Conservation (phyloP, 2,888 invertebrate species). For the Adelognathus sp. region DNA sequence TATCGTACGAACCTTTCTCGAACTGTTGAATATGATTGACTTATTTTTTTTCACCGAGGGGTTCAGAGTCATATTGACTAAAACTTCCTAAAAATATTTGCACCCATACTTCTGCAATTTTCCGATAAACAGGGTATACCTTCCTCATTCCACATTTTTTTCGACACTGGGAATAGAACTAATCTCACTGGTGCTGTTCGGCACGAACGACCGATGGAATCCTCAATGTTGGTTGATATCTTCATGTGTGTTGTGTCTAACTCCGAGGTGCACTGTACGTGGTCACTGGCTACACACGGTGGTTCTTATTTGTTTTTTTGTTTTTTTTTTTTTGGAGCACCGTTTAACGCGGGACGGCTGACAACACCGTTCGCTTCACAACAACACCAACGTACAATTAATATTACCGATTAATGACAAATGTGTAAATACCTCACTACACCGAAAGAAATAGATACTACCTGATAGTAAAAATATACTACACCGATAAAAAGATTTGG, state of each 20-base stretch:
- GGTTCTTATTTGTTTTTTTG: slow-evolving; percentile 48
- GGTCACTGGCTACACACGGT: slow-evolving; percentile 53
- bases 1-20: no score
- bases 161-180: slow-evolving; percentile 51
- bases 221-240: slow-evolving; percentile 51
- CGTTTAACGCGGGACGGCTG: slow-evolving; percentile 32
- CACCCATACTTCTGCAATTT: no score
- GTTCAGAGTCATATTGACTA: no score
- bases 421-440: slow-evolving; percentile 50
- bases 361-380: slow-evolving; percentile 29
- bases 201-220: slow-evolving; percentile 49
- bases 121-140: no score
- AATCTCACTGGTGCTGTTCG: slow-evolving; percentile 60
- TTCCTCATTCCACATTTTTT: background rate
- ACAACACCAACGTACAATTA: slow-evolving; percentile 31
- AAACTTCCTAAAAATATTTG: no score
- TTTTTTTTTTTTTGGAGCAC: slow-evolving; percentile 12
- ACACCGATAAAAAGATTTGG: no score
- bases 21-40: no score
- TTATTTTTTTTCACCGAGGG: no score
- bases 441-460: slow-evolving; percentile 38
- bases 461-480: no score
- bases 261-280: slow-evolving; percentile 68
- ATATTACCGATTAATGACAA: slow-evolving; percentile 26
- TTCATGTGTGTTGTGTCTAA: slow-evolving; percentile 67